Base-by-base conservation (phyloP, 2,113 vertebrate genomes). In the Bucco capensis region DNA sequence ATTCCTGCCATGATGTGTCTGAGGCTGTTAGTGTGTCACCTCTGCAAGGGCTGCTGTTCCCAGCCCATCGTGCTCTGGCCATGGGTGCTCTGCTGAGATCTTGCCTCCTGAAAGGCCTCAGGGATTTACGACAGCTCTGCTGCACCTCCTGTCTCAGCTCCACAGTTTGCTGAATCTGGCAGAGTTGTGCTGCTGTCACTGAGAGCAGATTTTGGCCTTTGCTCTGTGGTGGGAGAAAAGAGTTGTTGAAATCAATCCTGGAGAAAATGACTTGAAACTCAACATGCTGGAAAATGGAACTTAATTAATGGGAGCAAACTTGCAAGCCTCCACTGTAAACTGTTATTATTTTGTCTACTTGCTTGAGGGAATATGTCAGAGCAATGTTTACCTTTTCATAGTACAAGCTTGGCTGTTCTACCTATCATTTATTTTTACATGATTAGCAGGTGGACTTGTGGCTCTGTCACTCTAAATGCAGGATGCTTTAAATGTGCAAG, bases 231-330 rank as follows among this genome's bases (percentile, higher is more conserved):
- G 21, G 31, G 50, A 89, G 65, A 70, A 42, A 38, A 61, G 50
- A 64, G 74, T 21, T 76, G 65, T 89, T 94, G 85, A 92, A 93
- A 94, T 95, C 96, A 82, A 13, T 95, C 73, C 66, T 21, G 89
- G 79, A 86, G 89, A 90, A 88, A 95, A 73, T 40, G 60, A 61
- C 85, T 94, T 94, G 64, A 83, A 94, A 91, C 47, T 74, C 84
- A 90, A 85, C 87, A 33, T 49, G 80, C 67, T 18, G 51, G 78
- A 79, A 83, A 95, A 88, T 73, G 58, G 86, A 83, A 91, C 80
- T 93, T 95, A 96, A 93, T 90, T 92, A 95, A 83, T 84, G 83
- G 82, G 82, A 96, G 47, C 57, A 54, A 89, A 92, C 77, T 38
- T 62, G 50, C 89, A 79, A 89, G 23, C 84, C 62, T 87, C 82